Percentiles rank a stretch among this genome's conserved stretches.
Conservation (phyloP, 2,113 vertebrate genomes). For the Laticauda colubrina region DNA sequence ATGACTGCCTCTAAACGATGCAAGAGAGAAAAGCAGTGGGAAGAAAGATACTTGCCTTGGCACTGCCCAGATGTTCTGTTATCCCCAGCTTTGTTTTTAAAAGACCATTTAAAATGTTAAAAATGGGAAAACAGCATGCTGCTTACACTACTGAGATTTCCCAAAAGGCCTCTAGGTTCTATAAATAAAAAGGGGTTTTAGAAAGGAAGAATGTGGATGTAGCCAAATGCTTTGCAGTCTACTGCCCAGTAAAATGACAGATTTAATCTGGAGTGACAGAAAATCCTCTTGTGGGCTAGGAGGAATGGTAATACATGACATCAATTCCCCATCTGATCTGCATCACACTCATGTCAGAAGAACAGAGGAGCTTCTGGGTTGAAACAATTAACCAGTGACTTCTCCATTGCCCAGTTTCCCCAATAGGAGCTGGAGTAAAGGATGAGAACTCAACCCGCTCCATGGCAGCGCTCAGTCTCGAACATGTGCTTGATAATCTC, state of each 20-base stretch:
- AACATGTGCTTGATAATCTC: not conserved
- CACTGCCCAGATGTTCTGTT: not conserved
- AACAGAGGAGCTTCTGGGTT: not conserved
- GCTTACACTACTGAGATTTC: not conserved
- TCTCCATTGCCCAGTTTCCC: not conserved
- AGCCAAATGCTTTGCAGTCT: not conserved
- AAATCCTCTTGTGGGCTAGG: not conserved
- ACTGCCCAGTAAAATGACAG: not conserved
- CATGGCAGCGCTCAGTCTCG: not conserved
- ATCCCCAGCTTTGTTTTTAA: not conserved
- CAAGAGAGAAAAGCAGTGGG: constrained; percentile 8
- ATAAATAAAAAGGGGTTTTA: not conserved
- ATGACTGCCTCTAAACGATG: constrained; percentile 16
- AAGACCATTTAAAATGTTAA: not conserved
- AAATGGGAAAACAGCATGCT: not conserved
- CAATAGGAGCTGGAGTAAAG: not conserved
- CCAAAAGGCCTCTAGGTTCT: not conserved
- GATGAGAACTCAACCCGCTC: no score
- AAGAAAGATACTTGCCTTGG: not conserved
- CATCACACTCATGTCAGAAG: not conserved
- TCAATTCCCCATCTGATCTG: not conserved
- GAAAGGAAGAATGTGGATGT: not conserved
- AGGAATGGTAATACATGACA: not conserved
- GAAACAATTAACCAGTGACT: not conserved
- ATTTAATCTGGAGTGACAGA: not conserved